Evolutionary conservation across 2,888 invertebrate species (phyloP).

Genomic region (Villa cingulata): DNA sequence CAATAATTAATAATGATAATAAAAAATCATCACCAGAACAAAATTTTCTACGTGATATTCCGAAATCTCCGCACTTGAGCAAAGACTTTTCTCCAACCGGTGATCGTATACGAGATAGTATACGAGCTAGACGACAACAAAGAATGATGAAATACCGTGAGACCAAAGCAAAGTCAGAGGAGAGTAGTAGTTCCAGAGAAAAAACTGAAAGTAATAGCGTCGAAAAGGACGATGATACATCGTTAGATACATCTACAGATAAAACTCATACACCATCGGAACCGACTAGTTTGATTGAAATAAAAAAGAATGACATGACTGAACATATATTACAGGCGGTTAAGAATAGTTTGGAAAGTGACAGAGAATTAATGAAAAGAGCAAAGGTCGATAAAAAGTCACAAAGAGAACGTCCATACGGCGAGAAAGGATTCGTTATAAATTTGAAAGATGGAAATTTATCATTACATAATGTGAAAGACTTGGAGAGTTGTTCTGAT

Average conservation of each 20-base stretch:
- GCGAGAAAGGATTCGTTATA: conserved; percentile 33
- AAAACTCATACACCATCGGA: conserved; percentile 11
- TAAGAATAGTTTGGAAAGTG: conserved; percentile 23
- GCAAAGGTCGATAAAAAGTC: conserved; percentile 12
- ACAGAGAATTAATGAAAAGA: conserved; percentile 7
- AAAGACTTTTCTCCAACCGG: conserved; percentile 36
- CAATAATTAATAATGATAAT: background rate
- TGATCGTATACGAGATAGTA: conserved; percentile 33
- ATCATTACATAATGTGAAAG: conserved; percentile 31
- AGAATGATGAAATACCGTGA: conserved; percentile 16
- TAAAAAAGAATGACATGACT: conserved; percentile 16
- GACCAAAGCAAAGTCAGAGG: background rate
- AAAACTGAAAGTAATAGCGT: background rate
- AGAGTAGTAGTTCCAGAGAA: background rate
- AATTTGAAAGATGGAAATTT: conserved; percentile 30
- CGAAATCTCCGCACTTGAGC: conserved; percentile 34
- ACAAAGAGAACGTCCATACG: conserved; percentile 24
- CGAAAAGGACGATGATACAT: conserved; percentile 1
- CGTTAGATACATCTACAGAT: conserved; percentile 5
- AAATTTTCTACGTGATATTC: conserved; percentile 23
- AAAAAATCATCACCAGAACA: conserved; percentile 5
- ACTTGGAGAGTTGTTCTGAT: conserved; percentile 34
- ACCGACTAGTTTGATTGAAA: conserved; percentile 11
- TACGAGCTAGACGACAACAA: conserved; percentile 31
- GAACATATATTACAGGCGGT: conserved; percentile 27